These are phyloP conservation scores for Oxytorus armatus DNA, from an alignment of 2,888 invertebrate genomes.

Conservation along the genomic window DNA sequence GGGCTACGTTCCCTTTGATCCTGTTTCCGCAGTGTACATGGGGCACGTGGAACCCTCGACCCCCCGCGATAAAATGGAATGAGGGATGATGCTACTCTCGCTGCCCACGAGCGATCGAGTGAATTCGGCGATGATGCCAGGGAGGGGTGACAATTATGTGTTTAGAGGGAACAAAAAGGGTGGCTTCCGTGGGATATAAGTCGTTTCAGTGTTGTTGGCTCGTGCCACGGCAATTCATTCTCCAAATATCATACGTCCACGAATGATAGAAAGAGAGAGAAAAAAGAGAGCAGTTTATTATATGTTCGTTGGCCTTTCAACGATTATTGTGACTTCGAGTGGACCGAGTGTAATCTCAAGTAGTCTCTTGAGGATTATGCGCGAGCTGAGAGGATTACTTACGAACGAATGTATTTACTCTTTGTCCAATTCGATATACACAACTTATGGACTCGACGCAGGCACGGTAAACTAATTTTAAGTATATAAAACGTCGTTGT, in stretches of 20 bases:
- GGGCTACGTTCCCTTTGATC: constrained; percentile 29
- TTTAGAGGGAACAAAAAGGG: constrained; percentile 79
- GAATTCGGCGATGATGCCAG: constrained; percentile 60
- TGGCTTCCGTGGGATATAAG: constrained; percentile 78
- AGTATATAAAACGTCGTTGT: too few relatives aligned
- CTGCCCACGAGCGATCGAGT: constrained; percentile 59
- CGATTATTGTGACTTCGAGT: constrained; percentile 69
- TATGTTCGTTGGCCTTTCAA: constrained; percentile 65
- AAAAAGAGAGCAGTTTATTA: constrained; percentile 67
- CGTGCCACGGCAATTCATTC: constrained; percentile 77
- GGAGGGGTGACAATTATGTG: constrained; percentile 81
- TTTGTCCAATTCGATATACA: too few relatives aligned
- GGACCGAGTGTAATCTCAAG: constrained; percentile 24
- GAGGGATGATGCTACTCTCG: constrained; percentile 58
- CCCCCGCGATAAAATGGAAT: constrained; percentile 41
- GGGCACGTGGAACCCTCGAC: constrained; percentile 63
- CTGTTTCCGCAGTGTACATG: constrained; percentile 53
- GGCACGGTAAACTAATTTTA: too few relatives aligned
- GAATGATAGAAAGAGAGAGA: constrained; percentile 38
- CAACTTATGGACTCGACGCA: too few relatives aligned
- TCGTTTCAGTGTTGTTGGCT: constrained; percentile 73
- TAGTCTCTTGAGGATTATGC: constrained; percentile 2
- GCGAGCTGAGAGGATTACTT: neutral
- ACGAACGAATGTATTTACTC: too few relatives aligned
- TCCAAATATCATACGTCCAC: constrained; percentile 72